phyloP scores from a whole-genome alignment of 2,888 invertebrate genomes.

The Lycia hirtaria region DNA sequence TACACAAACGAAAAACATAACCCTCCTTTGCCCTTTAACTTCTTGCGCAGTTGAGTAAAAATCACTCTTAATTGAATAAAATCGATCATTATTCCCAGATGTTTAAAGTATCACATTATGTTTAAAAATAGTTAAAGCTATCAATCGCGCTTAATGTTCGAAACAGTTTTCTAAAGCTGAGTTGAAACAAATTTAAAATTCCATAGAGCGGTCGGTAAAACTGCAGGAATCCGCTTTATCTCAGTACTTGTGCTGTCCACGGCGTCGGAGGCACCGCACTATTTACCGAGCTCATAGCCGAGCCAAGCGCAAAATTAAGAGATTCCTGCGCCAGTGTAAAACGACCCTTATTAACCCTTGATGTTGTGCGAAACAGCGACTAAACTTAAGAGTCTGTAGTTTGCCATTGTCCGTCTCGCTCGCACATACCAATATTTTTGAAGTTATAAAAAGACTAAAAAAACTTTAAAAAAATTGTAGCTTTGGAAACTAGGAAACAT shows the following conservation, averaged over 20 bases:
- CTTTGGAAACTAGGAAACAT: too few relatives aligned
- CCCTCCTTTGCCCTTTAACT: too few relatives aligned
- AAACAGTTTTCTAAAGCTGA: not conserved
- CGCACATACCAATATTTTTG: too few relatives aligned
- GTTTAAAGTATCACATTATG: too few relatives aligned
- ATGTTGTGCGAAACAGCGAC: constrained; percentile 43
- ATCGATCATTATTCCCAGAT: too few relatives aligned
- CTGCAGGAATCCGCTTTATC: constrained; percentile 23
- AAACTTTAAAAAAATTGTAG: too few relatives aligned
- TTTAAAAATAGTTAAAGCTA: too few relatives aligned
- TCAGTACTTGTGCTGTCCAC: constrained; percentile 40
- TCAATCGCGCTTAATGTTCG: not conserved
- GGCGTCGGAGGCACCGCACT: constrained; percentile 45
- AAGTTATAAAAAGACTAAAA: too few relatives aligned
- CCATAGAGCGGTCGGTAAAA: constrained; percentile 12
- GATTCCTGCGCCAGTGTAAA: constrained; percentile 69
- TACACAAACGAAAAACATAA: too few relatives aligned
- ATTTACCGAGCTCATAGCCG: constrained; percentile 38
- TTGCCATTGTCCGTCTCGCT: too few relatives aligned
- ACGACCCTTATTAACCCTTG: constrained; percentile 67
- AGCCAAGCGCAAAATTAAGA: constrained; percentile 76
- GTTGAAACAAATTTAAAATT: not conserved
- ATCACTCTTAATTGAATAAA: too few relatives aligned
- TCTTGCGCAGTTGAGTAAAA: too few relatives aligned
- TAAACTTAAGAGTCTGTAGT: not conserved